These are phyloP conservation scores for Latrodectus hesperus DNA, from an alignment of 2,888 invertebrate species.

Conservation along the genomic window DNA sequence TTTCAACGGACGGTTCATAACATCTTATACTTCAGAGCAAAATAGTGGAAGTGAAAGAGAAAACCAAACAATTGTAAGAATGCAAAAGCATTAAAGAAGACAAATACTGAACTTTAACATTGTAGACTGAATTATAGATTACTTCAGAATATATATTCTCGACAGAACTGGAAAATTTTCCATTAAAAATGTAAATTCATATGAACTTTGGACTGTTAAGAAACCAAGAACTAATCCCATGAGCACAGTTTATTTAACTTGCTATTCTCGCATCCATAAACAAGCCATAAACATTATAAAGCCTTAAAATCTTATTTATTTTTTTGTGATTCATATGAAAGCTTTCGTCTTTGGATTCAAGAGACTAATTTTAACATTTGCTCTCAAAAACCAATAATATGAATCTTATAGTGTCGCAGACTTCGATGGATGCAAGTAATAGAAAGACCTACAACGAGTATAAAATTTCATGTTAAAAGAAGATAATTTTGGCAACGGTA, in stretches of 20 bases:
- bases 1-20: conserved; percentile 48
- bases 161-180: conserved; percentile 22
- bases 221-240: conserved; percentile 43
- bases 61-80: conserved; percentile 60
- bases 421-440: no score
- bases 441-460: no score
- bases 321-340: conserved; percentile 64
- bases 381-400: neutral
- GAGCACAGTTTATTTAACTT: conserved; percentile 55
- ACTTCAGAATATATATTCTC: conserved; percentile 20
- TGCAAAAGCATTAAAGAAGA: conserved; percentile 27
- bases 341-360: conserved; percentile 2
- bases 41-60: conserved; percentile 64
- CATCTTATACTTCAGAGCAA: conserved; percentile 68
- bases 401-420: no score
- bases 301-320: conserved; percentile 28
- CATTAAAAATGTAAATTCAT: neutral
- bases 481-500: no score
- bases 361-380: neutral
- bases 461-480: no score
- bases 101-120: no score
- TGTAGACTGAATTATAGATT: conserved; percentile 5
- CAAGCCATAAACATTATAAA: conserved; percentile 44
- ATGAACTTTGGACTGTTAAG: no score
- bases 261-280: conserved; percentile 57